Evolutionary conservation across 1,140 invertebrate species (phyloP), one percentile per base, ranked within the genome.

Genomic region (Scylla paramamosain): DNA sequence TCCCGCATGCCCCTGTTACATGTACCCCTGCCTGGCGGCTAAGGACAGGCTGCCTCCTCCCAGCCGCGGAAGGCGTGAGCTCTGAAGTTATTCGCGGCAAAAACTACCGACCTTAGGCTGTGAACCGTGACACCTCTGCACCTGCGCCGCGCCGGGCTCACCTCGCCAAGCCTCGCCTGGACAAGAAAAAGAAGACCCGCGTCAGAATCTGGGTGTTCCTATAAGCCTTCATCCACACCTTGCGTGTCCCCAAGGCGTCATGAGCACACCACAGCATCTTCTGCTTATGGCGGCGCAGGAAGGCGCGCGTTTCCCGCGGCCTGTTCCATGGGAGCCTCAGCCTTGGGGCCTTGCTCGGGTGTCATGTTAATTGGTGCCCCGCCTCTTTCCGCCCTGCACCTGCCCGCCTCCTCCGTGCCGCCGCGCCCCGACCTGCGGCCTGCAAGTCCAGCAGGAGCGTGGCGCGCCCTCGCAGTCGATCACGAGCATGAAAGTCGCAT

Each of bases 41-140:
- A 25, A 77, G 67, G 67, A 77, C 67, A 77, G 67, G 12, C n/a
- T n/a, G 6, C n/a, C 67, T 77, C n/a, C 67, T 77, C 67, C n/a
- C 88, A 16, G 88, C n/a, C 45, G 88, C 45, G 45, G 8, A 29
- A 39, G 88, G 88, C 88, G 88, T 89, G 88, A 89, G 39, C 20
- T n/a, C 39, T 39, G 7, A 14, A 89, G 88, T 89, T 89, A 39
- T 89, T 10, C 88, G 88, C 88, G 20, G 32, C 88, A 39, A 89
- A 89, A 89, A 89, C 88, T 48, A 48, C 25, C 46, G 88, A 89
- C 88, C 88, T 46, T 89, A 89, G 45, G 88, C 88, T 48, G 88
- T 89, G 88, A 89, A 89, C 88, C 88, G 88, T 89, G 88, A 89
- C 88, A 89, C 88, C 2, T 28, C 32, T 12, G 39, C 88, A 89